Base-by-base conservation (phyloP, 2,113 vertebrate species). In the Orcinus orca region DNA sequence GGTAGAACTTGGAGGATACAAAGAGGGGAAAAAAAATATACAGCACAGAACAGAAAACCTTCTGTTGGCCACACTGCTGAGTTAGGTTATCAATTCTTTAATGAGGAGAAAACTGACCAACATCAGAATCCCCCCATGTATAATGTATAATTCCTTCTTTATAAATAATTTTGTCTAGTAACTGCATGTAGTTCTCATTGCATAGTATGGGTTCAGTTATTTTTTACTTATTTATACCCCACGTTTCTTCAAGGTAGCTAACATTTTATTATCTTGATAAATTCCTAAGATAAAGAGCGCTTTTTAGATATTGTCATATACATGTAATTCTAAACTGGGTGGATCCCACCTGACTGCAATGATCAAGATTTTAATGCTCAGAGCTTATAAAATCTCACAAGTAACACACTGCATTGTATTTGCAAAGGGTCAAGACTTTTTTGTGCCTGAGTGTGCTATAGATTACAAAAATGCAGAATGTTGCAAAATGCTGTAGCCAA, bases 151-250 rank as follows among this genome's bases (percentile, higher is more conserved):
- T 33, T 84, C 76, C 44, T 95, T 82, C 85, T 79, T 90, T 55
- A 77, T 74, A 83, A 93, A 47, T 73, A 53, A 83, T 67, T 65
- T 70, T 62, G 21, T 79, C 63, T 94, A 17, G 67, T 68, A 85
- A 63, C 62, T 80, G 33, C 38, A 79, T 31, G 76, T 20, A 41
- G 33, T 60, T 80, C n/a, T 94, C 53, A 79, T 77, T 71, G 47
- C 62, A 53, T 38, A 77, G 53, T 50, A 63, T 29, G 33, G 25
- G 26, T 76, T 94, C 6, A 23, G 60, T 79, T 97, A 60, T 95
- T 77, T 84, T 67, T 96, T 96, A 92, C 60, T 89, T 88, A 96
- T 82, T 73, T 87, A 76, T 44, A 84, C 58, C 18, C 74, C 58
- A 70, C 41, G 50, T 74, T 94, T 8, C 55, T 93, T 93, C 71